These are phyloP conservation scores for Luperina nickerlii DNA, from an alignment of 2,888 invertebrate genomes.

Conservation along the genomic window DNA sequence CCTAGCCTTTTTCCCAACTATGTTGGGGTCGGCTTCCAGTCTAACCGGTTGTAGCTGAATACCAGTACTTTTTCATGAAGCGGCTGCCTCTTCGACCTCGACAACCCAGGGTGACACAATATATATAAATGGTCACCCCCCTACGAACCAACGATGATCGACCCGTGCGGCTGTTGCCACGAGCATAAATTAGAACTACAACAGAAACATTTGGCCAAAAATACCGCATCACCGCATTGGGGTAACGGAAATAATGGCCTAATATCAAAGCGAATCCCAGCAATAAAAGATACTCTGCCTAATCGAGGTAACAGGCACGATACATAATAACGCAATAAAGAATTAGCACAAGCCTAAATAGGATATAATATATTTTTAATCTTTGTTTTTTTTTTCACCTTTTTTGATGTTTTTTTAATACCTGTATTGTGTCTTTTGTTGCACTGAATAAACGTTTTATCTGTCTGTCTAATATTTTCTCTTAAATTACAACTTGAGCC, in stretches of 20 bases:
- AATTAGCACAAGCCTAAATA: slow-evolving; percentile 21
- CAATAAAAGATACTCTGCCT: background rate
- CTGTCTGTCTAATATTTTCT: slow-evolving; percentile 11
- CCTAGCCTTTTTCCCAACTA: too few species aligned
- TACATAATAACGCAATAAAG: slow-evolving; percentile 14
- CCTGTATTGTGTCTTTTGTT: too few species aligned
- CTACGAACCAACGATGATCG: background rate
- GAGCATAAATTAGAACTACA: background rate
- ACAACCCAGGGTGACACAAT: too few species aligned
- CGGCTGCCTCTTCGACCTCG: too few species aligned
- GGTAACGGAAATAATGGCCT: background rate
- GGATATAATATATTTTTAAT: background rate
- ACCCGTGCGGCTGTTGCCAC: background rate
- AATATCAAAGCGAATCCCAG: background rate
- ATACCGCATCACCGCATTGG: background rate
- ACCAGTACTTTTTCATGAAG: too few species aligned
- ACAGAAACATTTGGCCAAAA: background rate
- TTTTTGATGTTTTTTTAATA: too few species aligned
- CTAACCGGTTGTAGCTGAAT: too few species aligned
- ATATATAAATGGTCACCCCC: background rate
- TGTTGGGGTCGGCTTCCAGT: too few species aligned
- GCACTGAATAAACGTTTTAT: too few species aligned
- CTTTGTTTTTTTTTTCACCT: too few species aligned
- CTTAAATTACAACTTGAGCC: slow-evolving; percentile 1
- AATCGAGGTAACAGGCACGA: background rate